Percentiles rank a stretch among this genome's conserved stretches.
Conservation (phyloP, 2,888 invertebrate genomes). For the Anoncus sp. region DNA sequence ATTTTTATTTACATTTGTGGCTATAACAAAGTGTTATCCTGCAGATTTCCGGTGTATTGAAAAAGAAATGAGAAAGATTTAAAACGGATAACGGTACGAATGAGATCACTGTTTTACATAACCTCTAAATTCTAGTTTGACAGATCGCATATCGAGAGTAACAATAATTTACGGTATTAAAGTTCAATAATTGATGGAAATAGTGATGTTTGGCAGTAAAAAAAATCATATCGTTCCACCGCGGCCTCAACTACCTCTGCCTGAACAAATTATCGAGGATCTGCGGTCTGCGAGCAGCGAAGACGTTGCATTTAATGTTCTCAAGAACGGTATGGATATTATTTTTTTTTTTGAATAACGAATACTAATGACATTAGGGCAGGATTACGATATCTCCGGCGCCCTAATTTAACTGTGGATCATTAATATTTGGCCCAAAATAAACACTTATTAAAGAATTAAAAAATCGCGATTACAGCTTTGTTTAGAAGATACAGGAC, state of each 20-base stretch:
- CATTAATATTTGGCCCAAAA: too few species aligned
- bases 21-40: background rate
- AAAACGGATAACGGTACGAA: too few species aligned
- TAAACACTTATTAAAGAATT: too few species aligned
- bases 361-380: slow-evolving; percentile 53
- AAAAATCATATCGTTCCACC: slow-evolving; percentile 76
- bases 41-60: background rate
- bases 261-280: slow-evolving; percentile 78
- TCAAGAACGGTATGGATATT: slow-evolving; percentile 68
- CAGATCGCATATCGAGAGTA: slow-evolving; percentile 1
- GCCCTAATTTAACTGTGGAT: slow-evolving; percentile 11
- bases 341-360: slow-evolving; percentile 1
- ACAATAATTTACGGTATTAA: background rate
- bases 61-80: background rate
- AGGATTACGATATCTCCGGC: slow-evolving; percentile 37
- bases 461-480: too few species aligned
- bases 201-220: slow-evolving; percentile 77
- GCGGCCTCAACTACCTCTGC: slow-evolving; percentile 75
- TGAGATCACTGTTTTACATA: too few species aligned
- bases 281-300: slow-evolving; percentile 72
- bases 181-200: background rate
- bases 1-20: background rate
- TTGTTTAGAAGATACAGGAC: too few species aligned
- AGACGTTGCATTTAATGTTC: slow-evolving; percentile 76
- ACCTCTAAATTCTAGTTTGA: slow-evolving; percentile 1